A percentile compares a stretch with the other conserved stretches of the same genome.
These are phyloP conservation scores for Macrotus californicus DNA, from an alignment of 2,113 vertebrate species.

Conservation along the genomic window DNA sequence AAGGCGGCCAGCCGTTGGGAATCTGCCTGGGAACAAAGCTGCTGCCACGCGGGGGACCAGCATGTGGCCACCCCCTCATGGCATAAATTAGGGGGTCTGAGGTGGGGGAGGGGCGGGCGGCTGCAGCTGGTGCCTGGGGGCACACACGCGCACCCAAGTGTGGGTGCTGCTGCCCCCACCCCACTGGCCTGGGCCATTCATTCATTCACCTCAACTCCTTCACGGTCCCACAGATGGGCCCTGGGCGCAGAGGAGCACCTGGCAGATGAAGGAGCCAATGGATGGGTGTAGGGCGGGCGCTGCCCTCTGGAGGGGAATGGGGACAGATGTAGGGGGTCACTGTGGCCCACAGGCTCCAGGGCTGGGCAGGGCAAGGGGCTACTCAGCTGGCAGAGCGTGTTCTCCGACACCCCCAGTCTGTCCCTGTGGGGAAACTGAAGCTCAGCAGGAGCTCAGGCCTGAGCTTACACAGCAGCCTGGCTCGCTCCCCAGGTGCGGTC, in stretches of 20 bases:
- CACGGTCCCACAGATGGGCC: not conserved
- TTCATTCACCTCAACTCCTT: accelerated
- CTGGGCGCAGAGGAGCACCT: not conserved
- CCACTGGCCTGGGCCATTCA: not conserved
- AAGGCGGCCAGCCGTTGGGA: slow-evolving; percentile 43
- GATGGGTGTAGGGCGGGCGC: accelerated
- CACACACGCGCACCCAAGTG: accelerated
- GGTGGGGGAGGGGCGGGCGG: not conserved
- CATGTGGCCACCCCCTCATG: not conserved
- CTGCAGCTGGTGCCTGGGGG: not conserved
- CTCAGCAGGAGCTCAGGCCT: not conserved
- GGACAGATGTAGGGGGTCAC: not conserved
- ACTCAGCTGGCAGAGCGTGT: accelerated
- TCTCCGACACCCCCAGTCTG: not conserved
- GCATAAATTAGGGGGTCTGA: slow-evolving; percentile 29
- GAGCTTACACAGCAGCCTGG: not conserved
- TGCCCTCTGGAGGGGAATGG: no score
- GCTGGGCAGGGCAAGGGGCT: not conserved
- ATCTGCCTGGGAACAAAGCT: slow-evolving; percentile 58
- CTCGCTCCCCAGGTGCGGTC: not conserved
- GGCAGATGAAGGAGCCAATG: not conserved
- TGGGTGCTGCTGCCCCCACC: no score
- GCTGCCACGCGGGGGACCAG: slow-evolving; percentile 10
- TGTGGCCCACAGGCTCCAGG: no score
- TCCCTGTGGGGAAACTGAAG: not conserved